Conservation (phyloP, 2,888 invertebrate species). For the Polyommatus iphigenia region DNA sequence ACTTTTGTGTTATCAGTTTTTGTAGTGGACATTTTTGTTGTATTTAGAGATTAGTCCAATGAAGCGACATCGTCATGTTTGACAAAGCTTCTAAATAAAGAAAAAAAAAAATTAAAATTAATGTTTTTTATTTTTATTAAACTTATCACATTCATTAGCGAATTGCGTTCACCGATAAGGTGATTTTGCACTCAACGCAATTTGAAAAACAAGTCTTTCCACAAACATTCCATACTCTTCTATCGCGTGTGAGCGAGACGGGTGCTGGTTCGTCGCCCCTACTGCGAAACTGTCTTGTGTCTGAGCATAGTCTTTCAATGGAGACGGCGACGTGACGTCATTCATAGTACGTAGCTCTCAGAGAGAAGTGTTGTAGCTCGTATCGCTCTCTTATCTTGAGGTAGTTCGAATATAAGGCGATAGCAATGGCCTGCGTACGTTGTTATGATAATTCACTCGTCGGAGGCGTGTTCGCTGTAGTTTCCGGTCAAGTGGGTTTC, state of each 20-base stretch:
- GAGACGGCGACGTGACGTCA: conserved; percentile 67
- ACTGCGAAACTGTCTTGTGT: conserved; percentile 59
- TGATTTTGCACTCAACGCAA: conserved; percentile 69
- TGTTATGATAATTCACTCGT: conserved; percentile 69
- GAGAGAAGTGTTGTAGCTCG: conserved; percentile 75
- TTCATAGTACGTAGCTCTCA: conserved; percentile 81
- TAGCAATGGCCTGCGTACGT: conserved; percentile 59
- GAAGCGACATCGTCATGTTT: no score
- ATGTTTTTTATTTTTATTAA: conserved; percentile 32
- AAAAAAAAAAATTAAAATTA: no score
- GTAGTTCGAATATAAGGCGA: conserved; percentile 73
- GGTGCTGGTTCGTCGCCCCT: conserved; percentile 57
- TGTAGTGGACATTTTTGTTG: no score
- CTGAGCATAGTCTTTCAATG: conserved; percentile 67
- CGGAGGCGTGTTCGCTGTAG: conserved; percentile 69
- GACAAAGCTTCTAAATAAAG: no score
- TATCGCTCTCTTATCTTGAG: conserved; percentile 62
- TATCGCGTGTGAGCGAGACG: conserved; percentile 72
- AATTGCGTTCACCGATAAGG: conserved; percentile 43
- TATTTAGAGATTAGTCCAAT: no score
- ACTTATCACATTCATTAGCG: conserved; percentile 39
- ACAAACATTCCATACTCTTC: conserved; percentile 76
- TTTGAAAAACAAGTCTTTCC: conserved; percentile 75
- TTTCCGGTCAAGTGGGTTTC: conserved; percentile 49
- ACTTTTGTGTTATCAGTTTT: no score